Evolutionary conservation across 2,797 vertebrate genomes (phyloP), one percentile per base, ranked within the genome.

Genomic region (Sebastes trivittatus): DNA sequence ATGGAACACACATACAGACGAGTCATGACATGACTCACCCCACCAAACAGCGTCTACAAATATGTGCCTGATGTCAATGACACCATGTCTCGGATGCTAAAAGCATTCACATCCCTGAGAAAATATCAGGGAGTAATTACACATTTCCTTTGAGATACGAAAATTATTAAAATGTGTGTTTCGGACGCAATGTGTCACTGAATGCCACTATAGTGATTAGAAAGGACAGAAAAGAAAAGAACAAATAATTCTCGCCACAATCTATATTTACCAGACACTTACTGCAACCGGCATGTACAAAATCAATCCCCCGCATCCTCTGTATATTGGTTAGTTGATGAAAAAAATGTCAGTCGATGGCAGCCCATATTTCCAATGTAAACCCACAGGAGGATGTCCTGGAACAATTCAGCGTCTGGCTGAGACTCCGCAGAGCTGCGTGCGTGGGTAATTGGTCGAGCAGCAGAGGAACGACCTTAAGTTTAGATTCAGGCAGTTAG

Each of bases 361-460:
- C 86, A 84, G 89, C 75, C 85, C 84, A 82, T 91, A 77, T 91
- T 94, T 95, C 89, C 88, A 93, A 79, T 78, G 78, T 88, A 88
- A 93, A 92, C 92, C 92, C 91, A 90, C 91, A 90, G 88, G 87
- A 92, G 88, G 91, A 94, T 94, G 92, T 95, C 90, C 92, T 94
- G 93, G 90, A 95, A 92, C 89, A 86, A 89, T 91, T 84, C 77
- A 84, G 83, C 58, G 84, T 89, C 89, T 94, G 92, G 88, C 86
- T 91, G 92, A 93, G 82, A 90, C 84, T 94, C 80, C 34, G 68
- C 93, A 92, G 93, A 89, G 86, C 91, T 90, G 86, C 83, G 70
- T 92, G 87, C 86, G 16, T 87, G 91, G 73, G 87, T 94, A 93
- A 93, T 93, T 93, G 91, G 93, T 93, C 81, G 70, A 93, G 81